These are phyloP conservation scores for Conus betulinus DNA, from an alignment of 1,140 invertebrate genomes.

Conservation along the genomic window DNA sequence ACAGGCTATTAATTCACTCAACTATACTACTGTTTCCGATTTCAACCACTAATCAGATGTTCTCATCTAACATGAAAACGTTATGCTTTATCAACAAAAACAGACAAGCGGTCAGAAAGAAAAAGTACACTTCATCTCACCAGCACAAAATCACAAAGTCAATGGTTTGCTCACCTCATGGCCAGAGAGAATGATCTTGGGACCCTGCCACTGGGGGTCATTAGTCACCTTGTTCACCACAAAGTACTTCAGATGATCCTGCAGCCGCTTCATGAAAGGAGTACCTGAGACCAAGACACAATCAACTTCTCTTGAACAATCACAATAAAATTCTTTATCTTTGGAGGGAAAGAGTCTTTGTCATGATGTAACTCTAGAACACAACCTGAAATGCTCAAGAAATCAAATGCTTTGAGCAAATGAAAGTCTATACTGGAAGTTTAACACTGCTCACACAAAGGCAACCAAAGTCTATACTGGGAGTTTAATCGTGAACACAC, in stretches of 20 bases:
- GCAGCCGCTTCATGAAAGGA: slow-evolving; percentile 81
- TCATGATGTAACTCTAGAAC: too few species aligned
- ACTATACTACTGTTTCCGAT: too few species aligned
- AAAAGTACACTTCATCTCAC: background rate
- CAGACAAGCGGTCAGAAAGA: background rate
- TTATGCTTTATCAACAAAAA: background rate
- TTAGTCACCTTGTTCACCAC: slow-evolving; percentile 90
- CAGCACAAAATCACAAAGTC: background rate
- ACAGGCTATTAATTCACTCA: too few species aligned
- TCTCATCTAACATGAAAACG: background rate
- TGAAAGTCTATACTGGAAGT: too few species aligned
- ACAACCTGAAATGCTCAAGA: too few species aligned
- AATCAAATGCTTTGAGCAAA: too few species aligned
- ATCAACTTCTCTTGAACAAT: background rate
- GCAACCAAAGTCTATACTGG: too few species aligned
- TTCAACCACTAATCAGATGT: too few species aligned
- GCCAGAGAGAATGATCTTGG: slow-evolving; percentile 74
- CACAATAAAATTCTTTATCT: too few species aligned
- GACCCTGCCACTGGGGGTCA: slow-evolving; percentile 86
- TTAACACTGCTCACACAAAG: too few species aligned
- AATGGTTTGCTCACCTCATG: slow-evolving; percentile 70
- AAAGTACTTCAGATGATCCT: slow-evolving; percentile 92
- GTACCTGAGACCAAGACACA: slow-evolving; percentile 65
- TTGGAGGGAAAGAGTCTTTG: too few species aligned
- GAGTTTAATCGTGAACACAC: too few species aligned